Evolutionary conservation across 1,140 invertebrate species (phyloP).

Genomic region (Oreohelix idahoensis): DNA sequence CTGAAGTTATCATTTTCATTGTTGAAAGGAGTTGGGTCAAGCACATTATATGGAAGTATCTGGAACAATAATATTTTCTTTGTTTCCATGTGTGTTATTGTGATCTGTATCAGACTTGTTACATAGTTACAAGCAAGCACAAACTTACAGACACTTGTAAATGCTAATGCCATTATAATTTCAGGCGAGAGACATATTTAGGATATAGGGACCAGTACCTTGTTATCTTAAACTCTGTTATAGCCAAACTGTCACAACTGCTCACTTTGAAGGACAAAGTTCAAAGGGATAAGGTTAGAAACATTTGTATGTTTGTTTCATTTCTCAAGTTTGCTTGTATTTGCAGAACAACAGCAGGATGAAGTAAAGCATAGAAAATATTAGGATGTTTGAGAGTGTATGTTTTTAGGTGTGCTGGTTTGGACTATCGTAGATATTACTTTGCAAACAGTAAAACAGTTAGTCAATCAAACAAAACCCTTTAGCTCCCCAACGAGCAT

Average conservation of each 20-base stretch:
- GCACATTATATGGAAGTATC: no score
- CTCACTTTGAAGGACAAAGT: background rate
- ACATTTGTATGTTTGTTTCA: background rate
- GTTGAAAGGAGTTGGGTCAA: background rate
- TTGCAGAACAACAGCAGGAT: no score
- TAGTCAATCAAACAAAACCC: no score
- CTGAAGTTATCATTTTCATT: background rate
- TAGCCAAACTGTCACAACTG: background rate
- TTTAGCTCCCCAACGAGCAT: no score
- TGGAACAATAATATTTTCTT: background rate
- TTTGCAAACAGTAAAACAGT: no score
- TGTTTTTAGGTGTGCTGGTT: no score
- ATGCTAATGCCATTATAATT: background rate
- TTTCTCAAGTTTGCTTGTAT: no score
- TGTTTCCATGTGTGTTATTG: background rate
- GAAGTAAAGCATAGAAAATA: no score
- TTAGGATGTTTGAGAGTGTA: no score
- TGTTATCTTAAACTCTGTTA: background rate
- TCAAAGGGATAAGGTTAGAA: background rate
- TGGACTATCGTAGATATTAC: no score
- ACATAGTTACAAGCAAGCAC: background rate
- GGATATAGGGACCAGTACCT: background rate
- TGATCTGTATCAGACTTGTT: background rate
- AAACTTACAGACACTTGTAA: background rate
- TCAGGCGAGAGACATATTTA: background rate